These are phyloP conservation scores for Perodicticus potto DNA, from an alignment of 2,797 vertebrate species.

Conservation along the genomic window DNA sequence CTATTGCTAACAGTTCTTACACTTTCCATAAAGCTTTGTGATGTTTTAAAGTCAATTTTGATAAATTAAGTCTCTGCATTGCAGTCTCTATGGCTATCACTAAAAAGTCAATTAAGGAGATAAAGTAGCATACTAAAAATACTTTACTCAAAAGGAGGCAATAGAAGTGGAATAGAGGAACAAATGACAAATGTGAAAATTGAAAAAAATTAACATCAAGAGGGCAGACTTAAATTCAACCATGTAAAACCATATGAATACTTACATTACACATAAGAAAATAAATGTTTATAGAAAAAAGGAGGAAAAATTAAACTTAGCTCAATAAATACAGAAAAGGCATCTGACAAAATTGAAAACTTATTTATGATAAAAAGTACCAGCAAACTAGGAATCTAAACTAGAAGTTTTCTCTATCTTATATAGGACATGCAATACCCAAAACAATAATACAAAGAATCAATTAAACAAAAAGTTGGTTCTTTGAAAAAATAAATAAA, in stretches of 20 bases:
- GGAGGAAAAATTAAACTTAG: not conserved
- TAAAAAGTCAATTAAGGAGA: not conserved
- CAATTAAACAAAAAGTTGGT: not conserved
- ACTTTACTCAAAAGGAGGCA: not conserved
- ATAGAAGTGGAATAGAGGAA: not conserved
- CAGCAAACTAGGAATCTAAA: not conserved
- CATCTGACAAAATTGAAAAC: not conserved
- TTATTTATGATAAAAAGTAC: not conserved
- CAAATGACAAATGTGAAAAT: not conserved
- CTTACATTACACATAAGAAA: not conserved
- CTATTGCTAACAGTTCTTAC: not conserved
- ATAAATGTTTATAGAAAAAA: not conserved
- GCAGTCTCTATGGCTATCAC: not conserved
- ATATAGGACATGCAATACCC: not conserved
- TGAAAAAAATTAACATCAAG: not conserved
- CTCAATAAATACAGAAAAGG: not conserved
- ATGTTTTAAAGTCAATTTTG: not conserved
- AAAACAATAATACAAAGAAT: not conserved
- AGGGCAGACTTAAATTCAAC: not conserved
- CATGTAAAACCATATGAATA: not conserved
- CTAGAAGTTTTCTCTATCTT: not conserved
- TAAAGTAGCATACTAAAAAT: not conserved
- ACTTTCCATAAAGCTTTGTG: not conserved
- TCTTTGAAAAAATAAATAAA: not conserved
- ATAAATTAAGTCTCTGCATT: not conserved